phyloP scores from a whole-genome alignment of 2,888 invertebrate genomes.

The Phasia obesa region DNA sequence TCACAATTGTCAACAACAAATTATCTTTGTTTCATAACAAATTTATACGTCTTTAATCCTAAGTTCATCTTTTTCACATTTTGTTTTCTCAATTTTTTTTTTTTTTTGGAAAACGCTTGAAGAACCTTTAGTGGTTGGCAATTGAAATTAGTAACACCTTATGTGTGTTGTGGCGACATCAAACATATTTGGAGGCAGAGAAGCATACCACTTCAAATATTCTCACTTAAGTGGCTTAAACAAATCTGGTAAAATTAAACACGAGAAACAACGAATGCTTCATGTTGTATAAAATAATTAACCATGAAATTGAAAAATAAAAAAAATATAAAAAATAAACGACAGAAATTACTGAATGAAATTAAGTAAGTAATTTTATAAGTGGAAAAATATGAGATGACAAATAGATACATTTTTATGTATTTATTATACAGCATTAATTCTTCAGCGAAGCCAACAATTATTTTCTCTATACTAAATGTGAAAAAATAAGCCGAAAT shows the following conservation, averaged over 20 bases:
- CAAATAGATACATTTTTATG: not conserved
- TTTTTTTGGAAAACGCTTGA: not conserved
- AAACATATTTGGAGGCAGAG: constrained; percentile 39
- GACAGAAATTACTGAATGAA: constrained; percentile 43
- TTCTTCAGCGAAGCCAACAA: no score
- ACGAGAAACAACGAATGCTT: constrained; percentile 40
- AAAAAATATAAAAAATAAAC: not conserved
- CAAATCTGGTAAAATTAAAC: constrained; percentile 25
- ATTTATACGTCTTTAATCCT: constrained; percentile 28
- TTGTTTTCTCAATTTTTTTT: no score
- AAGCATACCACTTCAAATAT: constrained; percentile 43
- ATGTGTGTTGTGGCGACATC: constrained; percentile 44
- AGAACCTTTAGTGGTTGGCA: constrained; percentile 52
- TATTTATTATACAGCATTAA: not conserved
- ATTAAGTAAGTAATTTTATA: constrained; percentile 13
- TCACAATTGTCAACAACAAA: constrained; percentile 41
- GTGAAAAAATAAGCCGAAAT: no score
- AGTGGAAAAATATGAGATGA: constrained; percentile 50
- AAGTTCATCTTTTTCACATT: constrained; percentile 40
- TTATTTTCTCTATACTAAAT: no score
- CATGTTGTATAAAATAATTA: constrained; percentile 65
- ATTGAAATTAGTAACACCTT: constrained; percentile 69
- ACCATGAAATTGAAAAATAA: constrained; percentile 66
- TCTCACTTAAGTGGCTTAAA: constrained; percentile 59
- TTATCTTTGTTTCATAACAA: not conserved